A percentile compares a stretch with the other conserved stretches of the same genome.
Conservation (phyloP, 2,113 vertebrate species). For the Cyprinodon brontotheroides region DNA sequence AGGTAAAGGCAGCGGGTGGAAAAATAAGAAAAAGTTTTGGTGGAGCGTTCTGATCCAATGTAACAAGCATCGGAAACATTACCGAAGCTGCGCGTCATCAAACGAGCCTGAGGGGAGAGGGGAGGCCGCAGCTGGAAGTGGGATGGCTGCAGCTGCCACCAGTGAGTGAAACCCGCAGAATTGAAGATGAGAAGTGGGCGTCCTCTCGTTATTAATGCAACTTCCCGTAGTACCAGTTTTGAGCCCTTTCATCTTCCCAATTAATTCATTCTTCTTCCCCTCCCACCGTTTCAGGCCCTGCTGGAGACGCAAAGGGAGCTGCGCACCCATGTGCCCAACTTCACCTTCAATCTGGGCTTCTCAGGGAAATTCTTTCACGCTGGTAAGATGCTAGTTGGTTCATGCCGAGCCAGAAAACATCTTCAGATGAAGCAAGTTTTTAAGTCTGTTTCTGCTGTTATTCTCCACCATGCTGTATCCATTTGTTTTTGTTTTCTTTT, state of each 20-base stretch:
- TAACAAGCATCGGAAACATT: slow-evolving; percentile 73
- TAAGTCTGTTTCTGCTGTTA: slow-evolving; percentile 9
- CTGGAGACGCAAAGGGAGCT: slow-evolving; percentile 92
- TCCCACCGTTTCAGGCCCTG: slow-evolving; percentile 83
- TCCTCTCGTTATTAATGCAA: slow-evolving; percentile 43
- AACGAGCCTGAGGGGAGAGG: no score
- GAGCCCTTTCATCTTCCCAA: no score
- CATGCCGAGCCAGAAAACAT: background rate
- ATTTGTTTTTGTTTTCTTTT: slow-evolving; percentile 2
- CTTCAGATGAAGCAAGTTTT: background rate
- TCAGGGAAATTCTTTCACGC: slow-evolving; percentile 99
- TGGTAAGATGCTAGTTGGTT: slow-evolving; percentile 77
- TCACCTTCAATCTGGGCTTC: slow-evolving; percentile 99
- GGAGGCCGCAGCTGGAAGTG: slow-evolving; percentile 61
- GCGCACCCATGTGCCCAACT: slow-evolving; percentile 93
- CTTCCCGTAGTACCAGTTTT: no score
- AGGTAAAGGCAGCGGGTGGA: slow-evolving; percentile 50
- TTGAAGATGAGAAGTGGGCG: slow-evolving; percentile 63
- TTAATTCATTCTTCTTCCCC: slow-evolving; percentile 36
- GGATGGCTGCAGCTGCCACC: no score
- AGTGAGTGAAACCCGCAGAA: no score
- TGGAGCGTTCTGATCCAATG: slow-evolving; percentile 66
- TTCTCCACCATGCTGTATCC: slow-evolving; percentile 2
- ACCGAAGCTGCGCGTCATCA: no score
- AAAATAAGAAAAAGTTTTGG: slow-evolving; percentile 39